Base-by-base conservation (phyloP, 2,888 invertebrate species). In the Choreutis nemorana region DNA sequence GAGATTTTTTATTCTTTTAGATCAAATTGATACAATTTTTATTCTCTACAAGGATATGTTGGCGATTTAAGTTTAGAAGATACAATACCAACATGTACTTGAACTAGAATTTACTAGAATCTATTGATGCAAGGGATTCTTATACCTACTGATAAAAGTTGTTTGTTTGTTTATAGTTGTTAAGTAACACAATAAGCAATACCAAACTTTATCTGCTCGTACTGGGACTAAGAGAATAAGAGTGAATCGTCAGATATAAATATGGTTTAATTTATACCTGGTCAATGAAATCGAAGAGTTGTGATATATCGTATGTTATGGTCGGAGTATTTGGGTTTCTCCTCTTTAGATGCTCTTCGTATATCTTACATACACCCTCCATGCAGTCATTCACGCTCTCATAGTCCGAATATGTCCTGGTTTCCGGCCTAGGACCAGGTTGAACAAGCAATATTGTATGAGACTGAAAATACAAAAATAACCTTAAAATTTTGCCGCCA, bases 301-400 rank as follows among this genome's bases (percentile, higher is more conserved):
- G 97, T 31, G 92, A 93, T 31, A 99, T 97, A 62, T 99, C 98
- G 55, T 99, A 99, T 0, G 98, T 98, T 37, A 99, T 99, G 2
- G 94, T 94, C 1, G 96, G 94, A 9, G 94, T 93, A 55, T 94
- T 91, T 0, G 99, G 98, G 60, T 98, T 97, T 50, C 92, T 84
- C 34, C 93, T 83, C 61, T 99, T 99, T 43, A 99, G 72, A 67
- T 99, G 98, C 55, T 99, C 98, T 58, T 99, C 99, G 58, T 96
- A 99, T 40, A 99, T 98, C 78, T 97, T 97, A 64, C 99, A 99
- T 7, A 99, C 96, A 18, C 96, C 97, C 80, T 98, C 97, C 90
- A 98, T 91, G 57, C 97, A 97, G 54, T 97, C 97, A 52, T 97
- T 97, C 5, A 97, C 91, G 35, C 95, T 94, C 61, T 99, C 98